Evolutionary conservation across 2,113 vertebrate genomes (phyloP), one percentile per base, ranked within the genome.

Genomic region (Centropristis striata): DNA sequence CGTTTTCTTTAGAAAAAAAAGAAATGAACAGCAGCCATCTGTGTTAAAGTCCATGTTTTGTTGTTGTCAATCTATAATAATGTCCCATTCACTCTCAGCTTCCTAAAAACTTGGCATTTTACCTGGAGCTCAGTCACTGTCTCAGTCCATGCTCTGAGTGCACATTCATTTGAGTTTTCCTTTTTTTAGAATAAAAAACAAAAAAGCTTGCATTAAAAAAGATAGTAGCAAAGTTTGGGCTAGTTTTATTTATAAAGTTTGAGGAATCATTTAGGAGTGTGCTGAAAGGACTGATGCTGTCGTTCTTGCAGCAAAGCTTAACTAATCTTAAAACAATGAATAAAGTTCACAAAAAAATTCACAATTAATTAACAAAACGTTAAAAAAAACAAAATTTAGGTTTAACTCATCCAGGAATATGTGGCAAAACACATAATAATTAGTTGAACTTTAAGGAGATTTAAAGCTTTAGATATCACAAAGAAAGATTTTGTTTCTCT

Each of bases 401-500:
- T 2, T 15, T 18, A 5, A 20, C 21, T 0, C 1, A 41, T 23
- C 6, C 8, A 68, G n/a, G 51, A 44, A 5, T n/a, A 16, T 60
- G n/a, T 42, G 4, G 10, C 15, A 57, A 20, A 47, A 66, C 27
- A 58, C 7, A 75, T 36, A 12, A 44, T 12, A 60, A 42, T 70
- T 37, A 41, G 4, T 32, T 64, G 11, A 59, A 64, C 39, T 54
- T 27, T 37, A 36, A 61, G 32, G 27, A 21, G 2, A 64, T 60
- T 21, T 73, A 78, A 11, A 16, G 53, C 25, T 64, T 49, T 72
- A 44, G 9, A 13, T 3, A 65, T 54, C 28, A 27, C 53, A 64
- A 54, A 81, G 42, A 65, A 13, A 36, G 14, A 32, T 32, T 63
- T 15, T 39, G 32, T 9, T n/a, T 71, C 18, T 74, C 32, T 64